These are phyloP conservation scores for Opisthograptis luteolata DNA, from an alignment of 2,888 invertebrate species.

Conservation along the genomic window DNA sequence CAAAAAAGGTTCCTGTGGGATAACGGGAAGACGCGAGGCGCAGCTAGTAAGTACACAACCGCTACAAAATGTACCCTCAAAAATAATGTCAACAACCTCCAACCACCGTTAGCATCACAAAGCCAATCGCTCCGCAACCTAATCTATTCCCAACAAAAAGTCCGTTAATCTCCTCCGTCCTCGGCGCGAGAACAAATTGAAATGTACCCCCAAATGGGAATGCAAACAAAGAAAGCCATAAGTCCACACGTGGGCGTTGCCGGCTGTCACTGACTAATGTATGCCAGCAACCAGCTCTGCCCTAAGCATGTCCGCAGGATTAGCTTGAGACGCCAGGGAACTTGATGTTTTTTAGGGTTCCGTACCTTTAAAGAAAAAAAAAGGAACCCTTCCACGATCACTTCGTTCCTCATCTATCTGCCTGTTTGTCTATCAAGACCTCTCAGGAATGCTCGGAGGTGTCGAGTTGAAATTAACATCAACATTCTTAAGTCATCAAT, in stretches of 20 bases:
- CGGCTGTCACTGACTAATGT: constrained; percentile 36
- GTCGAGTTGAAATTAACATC: no score
- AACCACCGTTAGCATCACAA: neutral
- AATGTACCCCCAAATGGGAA: constrained; percentile 24
- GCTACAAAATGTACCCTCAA: no score
- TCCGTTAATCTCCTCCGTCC: constrained; percentile 28
- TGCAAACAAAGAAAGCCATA: constrained; percentile 29
- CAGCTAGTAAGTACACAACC: no score
- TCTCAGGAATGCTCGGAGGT: no score
- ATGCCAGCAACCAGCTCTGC: constrained; percentile 26
- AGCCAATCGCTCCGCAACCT: constrained; percentile 2
- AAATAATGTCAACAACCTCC: neutral
- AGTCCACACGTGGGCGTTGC: constrained; percentile 30
- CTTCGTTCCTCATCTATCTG: no score
- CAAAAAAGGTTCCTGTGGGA: no score
- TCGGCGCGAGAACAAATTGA: constrained; percentile 29
- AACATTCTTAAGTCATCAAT: no score
- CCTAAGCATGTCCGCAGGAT: constrained; percentile 36
- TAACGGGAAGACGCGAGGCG: no score
- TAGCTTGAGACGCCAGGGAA: constrained; percentile 14
- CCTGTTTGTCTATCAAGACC: no score
- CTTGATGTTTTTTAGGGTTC: neutral
- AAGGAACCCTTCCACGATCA: no score
- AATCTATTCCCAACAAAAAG: constrained; percentile 21
- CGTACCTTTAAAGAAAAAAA: no score